Base-by-base conservation (phyloP, 2,888 invertebrate species). In the Diloba caeruleocephala region DNA sequence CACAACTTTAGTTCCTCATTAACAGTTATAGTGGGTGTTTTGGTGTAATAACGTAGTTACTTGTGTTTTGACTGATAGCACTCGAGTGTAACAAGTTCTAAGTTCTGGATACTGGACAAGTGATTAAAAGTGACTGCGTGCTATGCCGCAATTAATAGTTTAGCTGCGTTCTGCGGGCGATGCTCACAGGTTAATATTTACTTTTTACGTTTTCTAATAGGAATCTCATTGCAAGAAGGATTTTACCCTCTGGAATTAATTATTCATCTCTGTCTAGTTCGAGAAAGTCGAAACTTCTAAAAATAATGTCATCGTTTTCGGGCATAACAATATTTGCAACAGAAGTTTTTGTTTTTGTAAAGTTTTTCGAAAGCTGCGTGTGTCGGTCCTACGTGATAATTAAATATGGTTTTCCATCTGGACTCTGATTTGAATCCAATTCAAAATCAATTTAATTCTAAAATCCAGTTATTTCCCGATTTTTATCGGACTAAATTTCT, bases 101-200 rank as follows among this genome's bases (percentile, higher is more conserved):
- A 76, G 76, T 81, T 84, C 85, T 82, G 90, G 90, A 90, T 89
- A 88, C 82, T 92, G 92, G 92, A 92, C 91, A 84, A 91, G 93
- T 92, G 93, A 81, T 88, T 71, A 78, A 82, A 82, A 85, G 93
- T 92, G 92, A 87, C 88, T 89, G 89, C 89, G 89, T 90, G 92
- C 85, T 86, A 92, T 93, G 93, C 91, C 86, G 90, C 90, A 85
- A 82, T 83, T 78, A 78, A 84, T 81, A 82, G 86, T 82, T 85
- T 92, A 91, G 82, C 91, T 85, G 88, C 89, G 89, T 88, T 87
- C 92, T 85, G 88, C 93, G 86, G 93, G 93, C 92, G 88, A 93
- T 93, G 93, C 92, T 92, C 89, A 88, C 82, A 93, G 93, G 93
- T 93, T 90, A 84, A 82, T 86, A 87, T 88, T 88, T 87, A 83